Conservation (phyloP, 2,888 invertebrate genomes). For the Meganola albula region DNA sequence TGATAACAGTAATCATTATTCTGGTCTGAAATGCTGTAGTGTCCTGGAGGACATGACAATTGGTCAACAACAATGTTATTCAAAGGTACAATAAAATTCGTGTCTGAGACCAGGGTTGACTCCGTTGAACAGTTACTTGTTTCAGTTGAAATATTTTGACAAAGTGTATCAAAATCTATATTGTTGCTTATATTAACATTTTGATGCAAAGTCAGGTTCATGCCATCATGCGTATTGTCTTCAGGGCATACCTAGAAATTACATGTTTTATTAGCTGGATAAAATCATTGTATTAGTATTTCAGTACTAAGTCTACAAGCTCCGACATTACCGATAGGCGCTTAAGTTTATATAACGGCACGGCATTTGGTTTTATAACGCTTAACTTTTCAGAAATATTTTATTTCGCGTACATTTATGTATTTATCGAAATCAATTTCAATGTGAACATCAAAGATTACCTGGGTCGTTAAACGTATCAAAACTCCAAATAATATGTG, state of each 20-base stretch:
- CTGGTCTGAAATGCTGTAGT: slow-evolving; percentile 42
- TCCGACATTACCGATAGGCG: no score
- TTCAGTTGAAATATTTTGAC: slow-evolving; percentile 40
- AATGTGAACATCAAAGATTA: no score
- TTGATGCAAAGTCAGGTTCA: slow-evolving; percentile 39
- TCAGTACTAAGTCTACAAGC: no score
- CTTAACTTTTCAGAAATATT: no score
- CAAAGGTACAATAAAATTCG: slow-evolving; percentile 36
- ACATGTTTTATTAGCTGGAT: no score
- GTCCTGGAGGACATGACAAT: slow-evolving; percentile 53
- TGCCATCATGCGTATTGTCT: slow-evolving; percentile 45
- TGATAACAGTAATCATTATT: slow-evolving; percentile 55
- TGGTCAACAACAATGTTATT: slow-evolving; percentile 12
- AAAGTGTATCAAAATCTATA: slow-evolving; percentile 51
- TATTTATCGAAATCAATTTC: no score
- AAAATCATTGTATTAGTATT: no score
- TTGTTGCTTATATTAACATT: slow-evolving; percentile 41
- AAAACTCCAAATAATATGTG: slow-evolving; percentile 6
- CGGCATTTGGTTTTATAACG: no score
- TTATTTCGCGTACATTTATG: no score
- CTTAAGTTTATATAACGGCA: no score
- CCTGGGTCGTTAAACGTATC: slow-evolving; percentile 18
- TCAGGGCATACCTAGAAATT: slow-evolving; percentile 50
- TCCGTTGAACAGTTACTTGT: slow-evolving; percentile 54
- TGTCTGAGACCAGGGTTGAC: slow-evolving; percentile 44